Percentiles rank a stretch among this genome's conserved stretches.
Conservation (phyloP, 2,888 invertebrate species). For the Pediacus dermestoides region DNA sequence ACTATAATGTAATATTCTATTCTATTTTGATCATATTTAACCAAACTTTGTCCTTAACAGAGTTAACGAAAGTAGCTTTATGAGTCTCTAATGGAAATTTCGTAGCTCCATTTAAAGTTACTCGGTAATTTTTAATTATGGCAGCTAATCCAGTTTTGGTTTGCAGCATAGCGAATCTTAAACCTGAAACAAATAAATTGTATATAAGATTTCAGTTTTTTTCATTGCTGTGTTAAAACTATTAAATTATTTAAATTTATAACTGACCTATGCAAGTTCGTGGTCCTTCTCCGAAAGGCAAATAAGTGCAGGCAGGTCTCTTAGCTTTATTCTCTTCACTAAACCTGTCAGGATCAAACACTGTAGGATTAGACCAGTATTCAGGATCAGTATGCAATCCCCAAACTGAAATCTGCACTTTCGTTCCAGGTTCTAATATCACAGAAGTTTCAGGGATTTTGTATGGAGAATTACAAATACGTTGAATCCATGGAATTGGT, state of each 20-base stretch:
- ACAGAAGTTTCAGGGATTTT: conserved; percentile 37
- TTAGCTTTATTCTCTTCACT: conserved; percentile 25
- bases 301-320: conserved; percentile 16
- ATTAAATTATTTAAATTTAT: too few species aligned
- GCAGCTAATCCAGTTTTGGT: conserved; percentile 30
- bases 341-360: conserved; percentile 25
- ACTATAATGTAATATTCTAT: too few species aligned
- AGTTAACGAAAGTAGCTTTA: conserved; percentile 13
- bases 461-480: conserved; percentile 33
- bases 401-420: conserved; percentile 31
- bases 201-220: too few species aligned
- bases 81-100: conserved; percentile 25
- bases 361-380: conserved; percentile 36
- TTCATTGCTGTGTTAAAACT: too few species aligned
- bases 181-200: too few species aligned
- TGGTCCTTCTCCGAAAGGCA: conserved; percentile 28
- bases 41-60: too few species aligned
- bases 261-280: conserved; percentile 32
- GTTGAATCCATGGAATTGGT: conserved; percentile 29
- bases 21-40: too few species aligned
- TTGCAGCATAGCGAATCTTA: conserved; percentile 34
- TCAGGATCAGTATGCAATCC: conserved; percentile 40
- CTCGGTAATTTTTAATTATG: conserved; percentile 27
- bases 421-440: conserved; percentile 38
- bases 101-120: conserved; percentile 28